Percentiles rank a stretch among this genome's conserved stretches.
Evolutionary conservation across 2,113 vertebrate genomes (phyloP).

Genomic region (Fulica atra): DNA sequence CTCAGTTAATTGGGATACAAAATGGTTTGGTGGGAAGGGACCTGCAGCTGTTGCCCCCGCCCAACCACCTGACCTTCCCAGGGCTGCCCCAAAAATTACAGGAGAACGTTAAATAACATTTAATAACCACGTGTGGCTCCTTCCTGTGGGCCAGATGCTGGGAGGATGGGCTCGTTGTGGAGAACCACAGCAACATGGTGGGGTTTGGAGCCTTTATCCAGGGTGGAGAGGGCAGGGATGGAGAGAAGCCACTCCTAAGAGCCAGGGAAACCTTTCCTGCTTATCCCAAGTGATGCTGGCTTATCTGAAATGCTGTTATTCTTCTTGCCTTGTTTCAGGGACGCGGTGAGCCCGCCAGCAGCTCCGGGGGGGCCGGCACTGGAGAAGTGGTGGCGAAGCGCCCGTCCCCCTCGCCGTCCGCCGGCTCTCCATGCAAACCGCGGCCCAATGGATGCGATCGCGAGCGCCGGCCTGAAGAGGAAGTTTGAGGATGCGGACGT

Average conservation of each 20-base stretch:
- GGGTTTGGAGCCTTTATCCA: background rate
- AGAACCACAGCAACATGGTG: accelerated
- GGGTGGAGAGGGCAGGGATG: background rate
- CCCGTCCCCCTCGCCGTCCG: background rate
- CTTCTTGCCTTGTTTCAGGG: background rate
- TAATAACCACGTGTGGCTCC: accelerated
- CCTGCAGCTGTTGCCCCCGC: background rate
- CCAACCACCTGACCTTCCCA: background rate
- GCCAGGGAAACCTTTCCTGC: background rate
- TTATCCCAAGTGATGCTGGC: accelerated
- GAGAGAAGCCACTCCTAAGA: background rate
- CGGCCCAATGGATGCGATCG: constrained; percentile 85
- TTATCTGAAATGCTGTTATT: accelerated
- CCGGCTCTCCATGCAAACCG: constrained; percentile 56
- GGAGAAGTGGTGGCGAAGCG: background rate
- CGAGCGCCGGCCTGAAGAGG: constrained; percentile 85
- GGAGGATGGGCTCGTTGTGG: background rate
- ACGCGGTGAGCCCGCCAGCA: background rate
- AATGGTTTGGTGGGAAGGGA: background rate
- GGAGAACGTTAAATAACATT: background rate
- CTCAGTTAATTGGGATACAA: too few species aligned
- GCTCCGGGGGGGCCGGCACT: background rate
- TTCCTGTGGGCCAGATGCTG: background rate
- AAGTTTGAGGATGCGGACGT: constrained; percentile 90
- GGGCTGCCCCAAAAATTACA: background rate